Evolutionary conservation across 2,888 invertebrate genomes (phyloP).

Genomic region (Patella depressa): DNA sequence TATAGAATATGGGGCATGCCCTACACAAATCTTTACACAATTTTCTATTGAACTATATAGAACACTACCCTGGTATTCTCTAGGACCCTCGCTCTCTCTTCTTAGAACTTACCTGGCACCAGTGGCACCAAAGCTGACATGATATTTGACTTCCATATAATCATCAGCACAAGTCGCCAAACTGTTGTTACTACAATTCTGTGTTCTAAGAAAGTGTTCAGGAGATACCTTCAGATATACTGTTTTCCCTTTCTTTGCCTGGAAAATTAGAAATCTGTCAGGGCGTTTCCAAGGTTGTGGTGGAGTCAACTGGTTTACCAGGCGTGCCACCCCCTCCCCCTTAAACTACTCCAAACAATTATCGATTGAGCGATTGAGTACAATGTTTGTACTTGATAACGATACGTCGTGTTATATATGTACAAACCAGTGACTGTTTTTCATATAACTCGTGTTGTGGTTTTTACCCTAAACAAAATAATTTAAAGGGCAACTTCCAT

Average conservation of each 20-base stretch:
- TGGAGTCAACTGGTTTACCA: too few species aligned
- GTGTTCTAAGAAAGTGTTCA: constrained; percentile 45
- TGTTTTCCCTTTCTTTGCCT: constrained; percentile 45
- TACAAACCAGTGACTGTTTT: too few species aligned
- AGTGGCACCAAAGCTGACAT: constrained; percentile 55
- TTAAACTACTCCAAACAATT: too few species aligned
- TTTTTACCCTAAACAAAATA: too few species aligned
- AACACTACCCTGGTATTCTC: neutral
- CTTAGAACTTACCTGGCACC: constrained; percentile 52
- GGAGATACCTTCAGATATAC: constrained; percentile 42
- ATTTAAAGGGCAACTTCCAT: too few species aligned
- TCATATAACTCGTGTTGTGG: too few species aligned
- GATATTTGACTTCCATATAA: constrained; percentile 58
- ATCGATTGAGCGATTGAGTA: too few species aligned
- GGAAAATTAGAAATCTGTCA: constrained; percentile 13
- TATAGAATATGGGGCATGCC: neutral
- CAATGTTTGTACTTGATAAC: too few species aligned
- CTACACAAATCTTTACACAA: too few species aligned
- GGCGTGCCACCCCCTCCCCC: too few species aligned
- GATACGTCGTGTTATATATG: too few species aligned
- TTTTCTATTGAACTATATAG: neutral
- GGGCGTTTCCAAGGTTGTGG: too few species aligned
- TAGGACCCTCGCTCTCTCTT: neutral
- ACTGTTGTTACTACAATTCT: constrained; percentile 37
- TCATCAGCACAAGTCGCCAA: constrained; percentile 54